Conservation (phyloP, 2,797 vertebrate species). For the Ctenopoma multispine region DNA sequence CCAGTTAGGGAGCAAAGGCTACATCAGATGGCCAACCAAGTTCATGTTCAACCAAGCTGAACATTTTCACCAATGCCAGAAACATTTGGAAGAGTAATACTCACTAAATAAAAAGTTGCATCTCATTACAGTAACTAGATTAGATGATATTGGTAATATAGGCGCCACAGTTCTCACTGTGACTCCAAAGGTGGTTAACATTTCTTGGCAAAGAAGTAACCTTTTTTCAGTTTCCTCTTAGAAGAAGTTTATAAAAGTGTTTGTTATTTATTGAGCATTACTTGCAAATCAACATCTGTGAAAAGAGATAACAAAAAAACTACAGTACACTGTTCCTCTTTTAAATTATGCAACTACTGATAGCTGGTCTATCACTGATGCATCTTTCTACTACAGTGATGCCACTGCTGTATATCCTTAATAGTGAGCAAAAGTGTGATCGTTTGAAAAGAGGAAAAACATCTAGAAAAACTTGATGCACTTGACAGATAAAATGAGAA, state of each 20-base stretch:
- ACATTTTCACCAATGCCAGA: conserved; percentile 29
- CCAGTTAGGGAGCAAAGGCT: conserved; percentile 2
- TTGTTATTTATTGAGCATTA: conserved; percentile 8
- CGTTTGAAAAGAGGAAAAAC: conserved; percentile 18
- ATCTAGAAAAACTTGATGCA: conserved; percentile 37
- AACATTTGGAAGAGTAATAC: neutral
- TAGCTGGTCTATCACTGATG: neutral
- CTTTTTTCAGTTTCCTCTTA: neutral
- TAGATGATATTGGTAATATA: conserved; percentile 11
- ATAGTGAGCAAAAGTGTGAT: conserved; percentile 4
- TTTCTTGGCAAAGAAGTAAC: neutral
- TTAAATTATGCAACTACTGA: neutral
- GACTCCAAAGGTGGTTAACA: neutral
- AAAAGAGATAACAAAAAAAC: conserved; percentile 15
- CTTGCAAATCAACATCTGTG: conserved; percentile 6
- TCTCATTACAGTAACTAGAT: conserved; percentile 24
- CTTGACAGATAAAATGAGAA: conserved; percentile 51
- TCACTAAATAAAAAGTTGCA: conserved; percentile 8
- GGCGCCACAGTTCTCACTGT: conserved; percentile 8
- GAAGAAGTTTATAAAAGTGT: conserved; percentile 16
- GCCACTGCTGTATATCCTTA: conserved; percentile 2
- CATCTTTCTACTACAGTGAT: conserved; percentile 2
- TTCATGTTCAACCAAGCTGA: conserved; percentile 40
- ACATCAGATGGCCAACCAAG: conserved; percentile 16
- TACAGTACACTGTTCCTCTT: conserved; percentile 10